These are phyloP conservation scores for Drosophila equinoxialis DNA, from an alignment of 1,140 invertebrate genomes.

Conservation along the genomic window DNA sequence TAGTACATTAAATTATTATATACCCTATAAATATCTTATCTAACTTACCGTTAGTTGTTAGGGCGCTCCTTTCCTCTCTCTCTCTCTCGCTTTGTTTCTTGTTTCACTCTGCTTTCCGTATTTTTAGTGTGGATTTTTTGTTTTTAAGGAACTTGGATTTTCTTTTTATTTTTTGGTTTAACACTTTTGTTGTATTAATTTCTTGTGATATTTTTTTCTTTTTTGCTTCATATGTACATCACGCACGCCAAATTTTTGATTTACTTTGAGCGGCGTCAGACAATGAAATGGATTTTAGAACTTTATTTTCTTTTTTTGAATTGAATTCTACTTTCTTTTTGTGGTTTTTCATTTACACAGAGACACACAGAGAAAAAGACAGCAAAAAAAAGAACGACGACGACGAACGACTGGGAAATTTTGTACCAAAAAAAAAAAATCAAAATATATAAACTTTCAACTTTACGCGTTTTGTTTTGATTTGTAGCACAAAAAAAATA, in stretches of 20 bases:
- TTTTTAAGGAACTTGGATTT: slow-evolving; percentile 9
- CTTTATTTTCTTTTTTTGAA: not conserved
- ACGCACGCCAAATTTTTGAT: not conserved
- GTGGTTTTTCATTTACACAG: not conserved
- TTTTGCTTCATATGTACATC: slow-evolving; percentile 19
- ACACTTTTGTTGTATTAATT: slow-evolving; percentile 12
- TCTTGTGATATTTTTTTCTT: not conserved
- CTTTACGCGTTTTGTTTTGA: slow-evolving; percentile 5
- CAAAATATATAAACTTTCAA: slow-evolving; percentile 4
- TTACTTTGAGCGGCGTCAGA: slow-evolving; percentile 12
- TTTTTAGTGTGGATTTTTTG: not conserved
- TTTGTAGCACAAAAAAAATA: not conserved
- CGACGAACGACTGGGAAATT: not conserved
- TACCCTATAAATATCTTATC: slow-evolving; percentile 8
- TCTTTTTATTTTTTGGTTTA: slow-evolving; percentile 9
- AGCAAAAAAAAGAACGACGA: not conserved
- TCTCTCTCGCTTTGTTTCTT: not conserved
- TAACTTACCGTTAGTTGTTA: slow-evolving; percentile 19
- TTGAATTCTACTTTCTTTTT: slow-evolving; percentile 3
- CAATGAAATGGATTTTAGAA: slow-evolving; percentile 10
- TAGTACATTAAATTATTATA: not conserved
- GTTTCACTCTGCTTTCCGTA: not conserved
- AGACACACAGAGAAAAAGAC: not conserved
- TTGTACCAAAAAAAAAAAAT: not conserved
- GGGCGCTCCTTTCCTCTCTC: not conserved